phyloP scores from a whole-genome alignment of 1,140 invertebrate genomes.

The Drosophila neocordata region DNA sequence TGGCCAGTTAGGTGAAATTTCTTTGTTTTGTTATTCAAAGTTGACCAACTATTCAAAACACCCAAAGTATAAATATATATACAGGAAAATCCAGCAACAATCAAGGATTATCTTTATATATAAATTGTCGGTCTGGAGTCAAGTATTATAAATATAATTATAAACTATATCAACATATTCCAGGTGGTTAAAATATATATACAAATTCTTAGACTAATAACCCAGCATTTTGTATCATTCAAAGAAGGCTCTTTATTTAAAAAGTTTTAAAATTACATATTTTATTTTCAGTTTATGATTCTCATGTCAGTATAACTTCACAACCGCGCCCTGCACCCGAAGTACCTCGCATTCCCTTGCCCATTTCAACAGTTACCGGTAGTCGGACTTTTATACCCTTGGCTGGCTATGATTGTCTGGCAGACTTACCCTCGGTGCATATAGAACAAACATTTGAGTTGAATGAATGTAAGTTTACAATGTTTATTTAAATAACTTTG shows the following conservation, averaged over 20 bases:
- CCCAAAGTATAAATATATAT: constrained; percentile 24
- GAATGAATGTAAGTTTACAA: constrained; percentile 58
- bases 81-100: neutral
- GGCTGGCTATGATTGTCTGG: constrained; percentile 73
- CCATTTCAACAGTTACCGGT: constrained; percentile 65
- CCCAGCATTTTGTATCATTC: no score
- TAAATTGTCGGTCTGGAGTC: no score
- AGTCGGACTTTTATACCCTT: constrained; percentile 70
- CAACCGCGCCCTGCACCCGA: constrained; percentile 58
- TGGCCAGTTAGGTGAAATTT: constrained; percentile 42
- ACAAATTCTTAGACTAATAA: no score
- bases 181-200: no score
- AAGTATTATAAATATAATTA: no score
- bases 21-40: constrained; percentile 50
- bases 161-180: no score
- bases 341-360: constrained; percentile 63
- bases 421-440: constrained; percentile 78
- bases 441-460: constrained; percentile 82
- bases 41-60: constrained; percentile 34
- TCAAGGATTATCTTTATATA: neutral
- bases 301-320: constrained; percentile 71
- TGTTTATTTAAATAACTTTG: neutral
- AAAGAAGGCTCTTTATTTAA: no score
- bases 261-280: no score
- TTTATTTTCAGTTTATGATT: constrained; percentile 64